These are phyloP conservation scores for Epizoanthus ramosus DNA, from an alignment of 92 coral and sea anemone species.

Conservation along the genomic window DNA sequence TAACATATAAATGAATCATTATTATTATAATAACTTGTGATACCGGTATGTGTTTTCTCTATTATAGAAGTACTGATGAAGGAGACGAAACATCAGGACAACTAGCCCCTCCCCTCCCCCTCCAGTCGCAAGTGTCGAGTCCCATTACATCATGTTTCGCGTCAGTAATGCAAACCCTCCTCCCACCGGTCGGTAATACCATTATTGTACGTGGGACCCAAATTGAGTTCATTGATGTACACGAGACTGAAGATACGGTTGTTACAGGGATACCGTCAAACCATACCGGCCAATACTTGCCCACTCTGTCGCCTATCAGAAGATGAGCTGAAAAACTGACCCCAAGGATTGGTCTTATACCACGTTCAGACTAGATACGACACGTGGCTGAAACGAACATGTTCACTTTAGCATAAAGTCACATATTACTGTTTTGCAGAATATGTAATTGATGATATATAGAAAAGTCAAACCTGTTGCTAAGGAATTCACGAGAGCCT, in stretches of 20 bases:
- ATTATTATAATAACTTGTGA: not conserved
- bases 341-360: too few species aligned
- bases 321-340: too few species aligned
- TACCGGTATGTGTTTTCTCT: not conserved
- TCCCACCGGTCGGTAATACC: slow-evolving; percentile 18
- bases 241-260: not conserved
- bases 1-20: not conserved
- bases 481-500: too few species aligned
- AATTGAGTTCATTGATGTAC: slow-evolving; percentile 32
- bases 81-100: not conserved
- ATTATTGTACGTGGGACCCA: slow-evolving; percentile 23
- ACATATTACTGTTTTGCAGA: too few species aligned
- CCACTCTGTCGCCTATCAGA: slow-evolving; percentile 19
- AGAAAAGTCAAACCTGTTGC: too few species aligned
- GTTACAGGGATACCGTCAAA: not conserved
- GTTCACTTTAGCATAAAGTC: too few species aligned
- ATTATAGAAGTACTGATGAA: not conserved
- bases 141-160: slow-evolving; percentile 16
- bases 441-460: too few species aligned
- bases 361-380: too few species aligned
- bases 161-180: slow-evolving; percentile 34
- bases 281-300: not conserved
- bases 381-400: too few species aligned
- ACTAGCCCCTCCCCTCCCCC: slow-evolving; percentile 19
- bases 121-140: slow-evolving; percentile 9